Evolutionary conservation across 2,888 invertebrate species (phyloP), one percentile per base, ranked within the genome.

Genomic region (Crematogaster levior): DNA sequence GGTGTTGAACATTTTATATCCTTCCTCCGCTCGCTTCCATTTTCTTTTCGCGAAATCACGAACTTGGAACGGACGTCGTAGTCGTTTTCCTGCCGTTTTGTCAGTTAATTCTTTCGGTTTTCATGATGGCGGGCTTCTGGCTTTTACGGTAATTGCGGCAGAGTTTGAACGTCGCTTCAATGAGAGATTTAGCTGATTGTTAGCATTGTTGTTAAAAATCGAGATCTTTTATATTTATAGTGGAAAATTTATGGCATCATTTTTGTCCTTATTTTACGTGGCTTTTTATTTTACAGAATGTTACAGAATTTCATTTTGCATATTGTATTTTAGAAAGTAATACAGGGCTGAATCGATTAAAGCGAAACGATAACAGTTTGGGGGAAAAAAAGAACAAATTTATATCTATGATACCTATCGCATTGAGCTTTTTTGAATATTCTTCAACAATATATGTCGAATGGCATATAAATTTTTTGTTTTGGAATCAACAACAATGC

Each of bases 391-490:
- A 24, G 60, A 61, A 77, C 53, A 79, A 79, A 79, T 70, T 68
- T 68, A 79, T 79, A 70, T 43, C 56, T 30, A 24, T 56, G 77
- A 53, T 77, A 77, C 0, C 75, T 68, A 77, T 77, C 77, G 40
- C 30, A 70, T 70, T 30, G 77, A 70, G 70, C 70, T 79, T 70
- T 79, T 70, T 79, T 43, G 40, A 68, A 77, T 77, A 79, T 79
- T n/a, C 77, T 79, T 70, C 77, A 70, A 30, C 77, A 79, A 70
- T 77, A 68, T 68, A 77, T 79, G 43, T 68, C 40, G 53, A 77
- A 68, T 77, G 10, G 53, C 56, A 21, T 56, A 53, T 56, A 77
- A 51, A 68, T 77, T 56, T 68, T 68, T 56, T 51, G 21, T 56
- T 79, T 79, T 34, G 24, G n/a, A 1, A 27, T 68, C 77, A 68